These are phyloP conservation scores for Xiphydria camelus DNA, from an alignment of 2,888 invertebrate species.

Conservation along the genomic window DNA sequence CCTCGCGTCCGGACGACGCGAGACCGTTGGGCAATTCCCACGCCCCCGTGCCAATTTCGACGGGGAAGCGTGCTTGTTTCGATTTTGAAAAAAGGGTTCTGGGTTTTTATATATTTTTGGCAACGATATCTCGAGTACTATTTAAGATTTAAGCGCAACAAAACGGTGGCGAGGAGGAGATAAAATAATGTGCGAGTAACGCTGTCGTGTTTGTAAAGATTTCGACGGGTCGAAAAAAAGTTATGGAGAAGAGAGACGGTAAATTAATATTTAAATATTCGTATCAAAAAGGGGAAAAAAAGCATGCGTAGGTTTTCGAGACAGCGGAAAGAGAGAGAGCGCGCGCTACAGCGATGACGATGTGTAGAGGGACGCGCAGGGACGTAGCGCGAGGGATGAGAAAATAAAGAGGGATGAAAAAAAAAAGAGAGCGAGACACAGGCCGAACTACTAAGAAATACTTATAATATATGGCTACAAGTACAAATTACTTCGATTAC, in stretches of 20 bases:
- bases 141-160: constrained; percentile 53
- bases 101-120: constrained; percentile 58
- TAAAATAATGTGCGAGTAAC: constrained; percentile 27
- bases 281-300: constrained; percentile 52
- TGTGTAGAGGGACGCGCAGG: constrained; percentile 15
- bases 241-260: constrained; percentile 22
- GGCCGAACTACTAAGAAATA: constrained; percentile 55
- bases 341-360: constrained; percentile 27
- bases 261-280: constrained; percentile 55
- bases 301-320: constrained; percentile 53
- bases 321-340: constrained; percentile 41
- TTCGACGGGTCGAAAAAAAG: constrained; percentile 43
- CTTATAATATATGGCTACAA: constrained; percentile 59
- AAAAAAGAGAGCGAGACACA: constrained; percentile 49
- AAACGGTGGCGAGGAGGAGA: constrained; percentile 33
- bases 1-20: too few relatives aligned
- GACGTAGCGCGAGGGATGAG: constrained; percentile 17
- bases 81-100: constrained; percentile 43
- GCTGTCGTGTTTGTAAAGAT: constrained; percentile 41
- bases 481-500: constrained; percentile 60
- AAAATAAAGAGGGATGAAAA: constrained; percentile 23
- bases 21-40: too few relatives aligned
- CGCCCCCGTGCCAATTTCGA: constrained; percentile 23
- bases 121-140: constrained; percentile 57
- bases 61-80: constrained; percentile 26